Percentiles rank a stretch among this genome's conserved stretches.
These are phyloP conservation scores for Hippopotamus amphibius DNA, from an alignment of 2,113 vertebrate species.

Conservation along the genomic window DNA sequence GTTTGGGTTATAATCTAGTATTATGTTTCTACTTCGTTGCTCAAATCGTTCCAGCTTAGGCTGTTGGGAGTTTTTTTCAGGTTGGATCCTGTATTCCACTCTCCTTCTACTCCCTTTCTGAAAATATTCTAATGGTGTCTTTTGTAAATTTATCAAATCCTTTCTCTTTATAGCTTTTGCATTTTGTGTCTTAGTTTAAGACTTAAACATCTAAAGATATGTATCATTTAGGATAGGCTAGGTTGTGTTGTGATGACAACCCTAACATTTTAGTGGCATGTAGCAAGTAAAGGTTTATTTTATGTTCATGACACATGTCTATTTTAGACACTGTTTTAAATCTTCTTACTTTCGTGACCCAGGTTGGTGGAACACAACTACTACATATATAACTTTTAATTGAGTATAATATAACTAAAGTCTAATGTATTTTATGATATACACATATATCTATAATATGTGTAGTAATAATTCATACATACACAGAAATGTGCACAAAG, in stretches of 20 bases:
- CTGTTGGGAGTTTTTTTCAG: not conserved
- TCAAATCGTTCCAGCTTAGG: not conserved
- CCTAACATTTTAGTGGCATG: not conserved
- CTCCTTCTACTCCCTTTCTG: not conserved
- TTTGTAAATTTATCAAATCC: not conserved
- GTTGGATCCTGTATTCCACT: not conserved
- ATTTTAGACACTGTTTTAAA: not conserved
- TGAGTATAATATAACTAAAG: not conserved
- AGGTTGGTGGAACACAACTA: not conserved
- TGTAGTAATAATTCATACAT: not conserved
- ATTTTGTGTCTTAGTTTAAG: not conserved
- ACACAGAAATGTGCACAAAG: not conserved
- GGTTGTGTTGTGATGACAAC: not conserved
- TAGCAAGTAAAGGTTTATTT: not conserved
- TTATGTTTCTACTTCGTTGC: not conserved
- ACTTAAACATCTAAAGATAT: not conserved
- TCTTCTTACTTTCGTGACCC: not conserved
- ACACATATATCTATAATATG: not conserved
- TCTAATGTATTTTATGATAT: not conserved
- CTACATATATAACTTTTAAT: not conserved
- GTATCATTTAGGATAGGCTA: not conserved
- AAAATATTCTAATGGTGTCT: not conserved
- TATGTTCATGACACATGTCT: not conserved
- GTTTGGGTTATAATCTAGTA: not conserved
- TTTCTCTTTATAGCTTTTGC: not conserved